Evolutionary conservation across 2,113 vertebrate species (phyloP), one percentile per base, ranked within the genome.

Genomic region (Glaucomys volans): DNA sequence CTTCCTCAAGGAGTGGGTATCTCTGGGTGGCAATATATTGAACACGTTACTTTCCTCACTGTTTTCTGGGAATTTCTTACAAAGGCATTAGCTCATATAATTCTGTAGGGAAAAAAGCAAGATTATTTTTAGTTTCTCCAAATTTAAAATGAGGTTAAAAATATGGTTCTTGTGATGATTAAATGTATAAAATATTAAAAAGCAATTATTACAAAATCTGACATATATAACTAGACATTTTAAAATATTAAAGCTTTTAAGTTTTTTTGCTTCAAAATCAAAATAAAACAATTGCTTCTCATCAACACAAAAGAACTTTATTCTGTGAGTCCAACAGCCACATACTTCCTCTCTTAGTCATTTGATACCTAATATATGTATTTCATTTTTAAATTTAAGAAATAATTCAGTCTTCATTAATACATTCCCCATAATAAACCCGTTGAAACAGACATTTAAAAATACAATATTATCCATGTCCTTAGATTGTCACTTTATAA

Each of bases 311-410:
- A 28, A 62, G 30, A 67, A n/a, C 24, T 17, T n/a, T 64, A 62
- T 9, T 28, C 6, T 50, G 1, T 50, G 47, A 87, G 47, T 57
- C 81, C 9, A 83, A 93, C 79, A 95, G 8, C 13, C 35, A 88
- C 1, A 5, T 44, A 44, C n/a, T 80, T 95, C 40, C 75, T 88
- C 30, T 87, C 64, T n/a, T 66, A 69, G 24, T 44, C 86, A 87
- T 66, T 40, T 57, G 35, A 86, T 17, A 80, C 6, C 57, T 94
- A 82, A 40, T 47, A 54, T 0, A 0, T 35, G 50, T 66, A 37
- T 75, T 85, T 50, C 69, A 52, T 77, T 90, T 80, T 67, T 76
- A 92, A 88, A 35, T 22, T 76, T 86, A 96, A 93, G 76, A 91
- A 6, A 94, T 32, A 81, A 77, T 79, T 57, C 37, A 59, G 35